phyloP scores from a whole-genome alignment of 2,113 vertebrate species.

The Carassius carassius region DNA sequence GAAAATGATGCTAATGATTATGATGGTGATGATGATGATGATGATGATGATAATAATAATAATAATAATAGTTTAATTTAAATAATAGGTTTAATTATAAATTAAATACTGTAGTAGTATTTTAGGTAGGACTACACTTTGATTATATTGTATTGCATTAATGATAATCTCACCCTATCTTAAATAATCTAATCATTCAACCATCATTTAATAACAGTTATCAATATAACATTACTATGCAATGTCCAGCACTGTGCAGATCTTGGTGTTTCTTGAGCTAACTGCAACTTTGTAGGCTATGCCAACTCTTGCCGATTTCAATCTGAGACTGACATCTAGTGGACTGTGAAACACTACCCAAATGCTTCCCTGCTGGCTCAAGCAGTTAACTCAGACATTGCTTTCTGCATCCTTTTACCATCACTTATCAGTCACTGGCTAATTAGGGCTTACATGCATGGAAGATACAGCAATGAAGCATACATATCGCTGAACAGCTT shows the following conservation, averaged over 20 bases:
- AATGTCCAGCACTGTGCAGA: not conserved
- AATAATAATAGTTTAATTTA: not conserved
- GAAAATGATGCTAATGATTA: not conserved
- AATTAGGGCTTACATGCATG: not conserved
- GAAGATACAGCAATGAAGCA: no score
- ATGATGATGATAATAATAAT: not conserved
- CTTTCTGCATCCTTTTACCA: not conserved
- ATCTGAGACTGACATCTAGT: conserved; percentile 9
- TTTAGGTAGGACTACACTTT: not conserved
- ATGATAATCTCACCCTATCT: not conserved
- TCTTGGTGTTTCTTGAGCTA: not conserved
- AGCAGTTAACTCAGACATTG: not conserved
- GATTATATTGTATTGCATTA: not conserved
- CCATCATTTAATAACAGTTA: not conserved
- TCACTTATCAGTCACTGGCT: not conserved
- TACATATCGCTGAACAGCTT: no score
- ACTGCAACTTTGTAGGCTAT: not conserved
- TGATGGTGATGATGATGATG: no score
- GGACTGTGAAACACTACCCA: not conserved
- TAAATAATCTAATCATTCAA: no score
- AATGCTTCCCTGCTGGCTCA: not conserved
- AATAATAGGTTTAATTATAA: not conserved
- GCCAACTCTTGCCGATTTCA: not conserved
- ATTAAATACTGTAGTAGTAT: not conserved
- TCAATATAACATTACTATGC: not conserved